Evolutionary conservation across 2,113 vertebrate genomes (phyloP), one percentile per base, ranked within the genome.

Genomic region (Taxidea taxus): DNA sequence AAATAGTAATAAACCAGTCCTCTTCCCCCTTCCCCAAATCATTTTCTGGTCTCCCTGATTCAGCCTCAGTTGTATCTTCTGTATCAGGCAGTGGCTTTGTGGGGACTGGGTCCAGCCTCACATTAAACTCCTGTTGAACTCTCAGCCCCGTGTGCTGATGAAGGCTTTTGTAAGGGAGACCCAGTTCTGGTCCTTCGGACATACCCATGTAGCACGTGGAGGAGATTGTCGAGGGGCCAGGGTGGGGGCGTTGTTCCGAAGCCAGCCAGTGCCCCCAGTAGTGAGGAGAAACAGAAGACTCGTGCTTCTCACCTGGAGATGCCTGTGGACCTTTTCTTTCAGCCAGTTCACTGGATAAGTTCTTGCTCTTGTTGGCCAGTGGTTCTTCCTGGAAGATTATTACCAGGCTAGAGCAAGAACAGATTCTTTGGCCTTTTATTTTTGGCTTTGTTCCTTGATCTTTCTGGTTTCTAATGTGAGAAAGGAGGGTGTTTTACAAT

Each of bases 121-220:
- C 97, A 90, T 97, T 92, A 91, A 86, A 83, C 98, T 98, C 98
- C 95, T 88, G 51, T 80, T 96, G 92, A 94, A 66, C 64, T 37
- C 49, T 29, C 58, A 60, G 90, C 96, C 97, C 97, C 74, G 90
- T 7, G 29, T 82, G 97, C 98, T 97, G 97, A 98, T 49, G 12
- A 72, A 87, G 97, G 96, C 68, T 80, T 96, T 95, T 75, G 37
- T 47, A 44, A 39, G 93, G 34, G 1, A 92, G 95, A 94, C 60
- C 74, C 72, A 70, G 74, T 82, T 94, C 51, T 13, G 13, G 90
- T 95, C 91, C 92, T 98, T 97, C 97, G 97, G 98, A 75, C n/a
- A 68, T 15, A n/a, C 4, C 66, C 83, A 25, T 87, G 89, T 54
- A 93, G 86, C 31, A 37, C 1, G 1, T n/a, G 37, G 34, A 93